These are phyloP conservation scores for Nyctibius grandis DNA, from an alignment of 2,797 vertebrate genomes.

Conservation along the genomic window DNA sequence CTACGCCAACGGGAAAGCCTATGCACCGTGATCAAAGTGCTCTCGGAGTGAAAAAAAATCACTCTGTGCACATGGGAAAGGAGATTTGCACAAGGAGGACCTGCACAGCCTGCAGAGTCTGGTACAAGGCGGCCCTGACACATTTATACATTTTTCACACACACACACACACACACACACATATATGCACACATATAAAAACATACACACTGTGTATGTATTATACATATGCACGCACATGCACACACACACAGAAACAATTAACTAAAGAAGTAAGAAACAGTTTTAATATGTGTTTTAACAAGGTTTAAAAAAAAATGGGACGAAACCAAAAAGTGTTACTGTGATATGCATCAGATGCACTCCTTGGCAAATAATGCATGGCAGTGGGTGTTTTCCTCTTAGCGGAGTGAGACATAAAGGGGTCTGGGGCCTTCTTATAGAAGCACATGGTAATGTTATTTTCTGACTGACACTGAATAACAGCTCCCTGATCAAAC, in stretches of 20 bases:
- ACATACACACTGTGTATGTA: background rate
- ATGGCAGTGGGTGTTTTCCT: background rate
- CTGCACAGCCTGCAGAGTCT: background rate
- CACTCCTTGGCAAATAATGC: background rate
- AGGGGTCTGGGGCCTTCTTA: background rate
- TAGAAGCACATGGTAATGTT: background rate
- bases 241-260: background rate
- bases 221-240: background rate
- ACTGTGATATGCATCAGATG: rapidly evolving
- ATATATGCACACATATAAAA: background rate
- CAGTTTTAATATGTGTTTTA: background rate
- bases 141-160: background rate
- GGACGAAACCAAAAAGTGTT: background rate
- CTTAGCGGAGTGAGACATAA: background rate
- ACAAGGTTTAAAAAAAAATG: background rate
- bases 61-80: rapidly evolving
- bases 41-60: background rate
- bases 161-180: background rate
- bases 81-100: background rate
- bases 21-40: rapidly evolving
- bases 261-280: background rate
- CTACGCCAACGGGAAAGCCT: rapidly evolving
- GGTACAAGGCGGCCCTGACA: background rate
- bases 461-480: background rate
- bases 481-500: background rate